Evolutionary conservation across 2,113 vertebrate species (phyloP).

Genomic region (Pipra filicauda): DNA sequence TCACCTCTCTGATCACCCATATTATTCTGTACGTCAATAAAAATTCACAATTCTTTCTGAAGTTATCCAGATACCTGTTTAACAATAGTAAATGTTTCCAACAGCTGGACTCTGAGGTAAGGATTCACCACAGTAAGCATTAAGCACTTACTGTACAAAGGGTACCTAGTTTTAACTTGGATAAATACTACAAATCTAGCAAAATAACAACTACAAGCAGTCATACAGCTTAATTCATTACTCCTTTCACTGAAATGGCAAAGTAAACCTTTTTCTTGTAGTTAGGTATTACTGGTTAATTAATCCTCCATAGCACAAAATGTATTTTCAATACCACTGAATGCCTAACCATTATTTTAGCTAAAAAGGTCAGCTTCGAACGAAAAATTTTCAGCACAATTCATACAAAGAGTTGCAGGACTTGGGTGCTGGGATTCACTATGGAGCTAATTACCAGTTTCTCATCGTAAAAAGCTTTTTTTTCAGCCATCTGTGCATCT

Average conservation of each 20-base stretch:
- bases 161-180: neutral
- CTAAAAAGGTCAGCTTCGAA: neutral
- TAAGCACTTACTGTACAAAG: neutral
- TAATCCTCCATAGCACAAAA: neutral
- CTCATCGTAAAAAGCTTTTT: conserved; percentile 79
- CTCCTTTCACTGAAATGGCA: neutral
- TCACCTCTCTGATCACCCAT: neutral
- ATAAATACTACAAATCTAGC: neutral
- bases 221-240: neutral
- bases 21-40: neutral
- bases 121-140: neutral
- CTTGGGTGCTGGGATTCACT: neutral
- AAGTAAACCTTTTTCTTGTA: neutral
- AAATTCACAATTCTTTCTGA: neutral
- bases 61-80: neutral
- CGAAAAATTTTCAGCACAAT: neutral
- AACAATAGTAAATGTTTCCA: neutral
- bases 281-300: neutral
- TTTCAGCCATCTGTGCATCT: conserved; percentile 90
- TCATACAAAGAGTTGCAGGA: neutral
- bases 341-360: neutral
- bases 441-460: conserved; percentile 76
- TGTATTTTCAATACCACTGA: neutral
- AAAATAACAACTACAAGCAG: neutral
- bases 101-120: neutral